Base-by-base conservation (phyloP, 2,113 vertebrate genomes). In the Saguinus midas region DNA sequence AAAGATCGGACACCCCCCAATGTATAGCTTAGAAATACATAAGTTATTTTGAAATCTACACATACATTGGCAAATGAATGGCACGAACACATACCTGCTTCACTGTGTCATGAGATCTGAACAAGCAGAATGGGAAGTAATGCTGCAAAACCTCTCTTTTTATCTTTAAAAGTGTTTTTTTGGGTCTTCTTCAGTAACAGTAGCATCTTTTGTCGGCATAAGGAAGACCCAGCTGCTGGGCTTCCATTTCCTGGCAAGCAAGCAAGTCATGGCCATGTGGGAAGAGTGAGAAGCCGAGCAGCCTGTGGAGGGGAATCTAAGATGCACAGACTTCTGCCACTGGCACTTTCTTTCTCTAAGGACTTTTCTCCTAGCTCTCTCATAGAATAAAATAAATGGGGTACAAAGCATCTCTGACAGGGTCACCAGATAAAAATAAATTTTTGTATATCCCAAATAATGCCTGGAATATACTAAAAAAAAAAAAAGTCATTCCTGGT, bases 311-410 rank as follows among this genome's bases (percentile, higher is more conserved):
- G 40, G 40, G n/a, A 7, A 1, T 2, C 25, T 7, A 21, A 72
- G 61, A 12, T 5, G 32, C 0, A 17, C 13, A 2, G 25, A 17
- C 50, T 64, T 68, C 57, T 50, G 0, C 20, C 50, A 50, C 0
- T 3, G 66, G 50, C 6, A 18, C 16, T 57, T 37, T n/a, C 40
- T 29, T 87, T 70, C 55, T 23, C 83, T 55, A 50, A 50, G 21
- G 78, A 45, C 55, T 50, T 86, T 73, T 27, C n/a, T 88, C 61
- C 16, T 29, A 58, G 32, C 29, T 82, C 88, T 96, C 61, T 17
- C 17, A 9, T 61, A 21, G 40, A 40, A 45, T 27, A 20, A 68
- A 88, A 58, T 76, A 82, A 87, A 75, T 10, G 23, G 48, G 37
- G 40, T 13, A 1, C n/a, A 58, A 25, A 82, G 21, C 5, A 32